Conservation (phyloP, 2,113 vertebrate genomes). For the Eolophus roseicapilla region DNA sequence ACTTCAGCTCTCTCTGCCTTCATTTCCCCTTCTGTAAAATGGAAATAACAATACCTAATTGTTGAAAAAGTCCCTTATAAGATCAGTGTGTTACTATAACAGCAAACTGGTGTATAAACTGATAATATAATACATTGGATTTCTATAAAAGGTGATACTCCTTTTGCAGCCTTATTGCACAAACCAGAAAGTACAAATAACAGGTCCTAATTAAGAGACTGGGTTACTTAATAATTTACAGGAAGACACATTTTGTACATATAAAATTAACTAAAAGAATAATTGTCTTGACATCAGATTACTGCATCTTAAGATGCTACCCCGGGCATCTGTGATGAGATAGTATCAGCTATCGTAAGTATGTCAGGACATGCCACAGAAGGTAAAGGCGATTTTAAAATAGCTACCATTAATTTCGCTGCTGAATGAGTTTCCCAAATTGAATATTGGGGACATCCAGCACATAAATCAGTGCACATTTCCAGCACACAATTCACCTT, state of each 20-base stretch:
- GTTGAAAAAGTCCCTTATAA: background rate
- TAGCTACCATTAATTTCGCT: conserved; percentile 42
- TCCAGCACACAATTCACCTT: background rate
- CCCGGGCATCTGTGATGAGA: background rate
- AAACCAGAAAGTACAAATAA: background rate
- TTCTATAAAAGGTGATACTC: background rate
- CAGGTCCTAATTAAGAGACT: background rate
- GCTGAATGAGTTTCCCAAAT: conserved; percentile 29
- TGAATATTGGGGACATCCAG: conserved; percentile 48
- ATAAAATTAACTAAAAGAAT: background rate
- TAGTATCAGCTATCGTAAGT: background rate
- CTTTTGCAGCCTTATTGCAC: background rate
- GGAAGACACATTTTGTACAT: background rate
- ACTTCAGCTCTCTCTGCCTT: background rate
- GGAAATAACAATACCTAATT: background rate
- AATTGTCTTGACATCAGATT: background rate
- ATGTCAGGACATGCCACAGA: conserved; percentile 59
- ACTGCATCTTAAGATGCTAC: background rate
- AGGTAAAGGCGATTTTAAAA: conserved; percentile 58
- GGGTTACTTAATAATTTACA: background rate
- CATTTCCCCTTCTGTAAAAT: background rate
- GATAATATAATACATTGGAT: background rate
- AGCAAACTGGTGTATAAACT: background rate
- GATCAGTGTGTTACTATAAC: background rate
- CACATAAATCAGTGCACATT: background rate